Conservation (phyloP, 2,797 vertebrate species). For the Pachyuromys duprasi region DNA sequence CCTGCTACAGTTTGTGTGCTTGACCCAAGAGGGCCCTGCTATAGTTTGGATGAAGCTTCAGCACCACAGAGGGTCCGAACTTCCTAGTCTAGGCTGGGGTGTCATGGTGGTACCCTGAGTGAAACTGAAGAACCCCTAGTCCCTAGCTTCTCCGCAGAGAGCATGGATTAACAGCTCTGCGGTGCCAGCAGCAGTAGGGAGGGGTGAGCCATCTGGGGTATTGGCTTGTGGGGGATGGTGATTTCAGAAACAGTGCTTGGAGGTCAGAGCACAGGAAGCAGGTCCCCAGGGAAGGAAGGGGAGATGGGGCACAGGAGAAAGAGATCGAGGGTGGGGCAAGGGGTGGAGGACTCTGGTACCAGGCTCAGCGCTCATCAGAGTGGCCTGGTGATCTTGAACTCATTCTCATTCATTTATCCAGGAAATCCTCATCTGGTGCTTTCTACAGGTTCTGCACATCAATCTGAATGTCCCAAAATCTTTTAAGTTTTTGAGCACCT, state of each 20-base stretch:
- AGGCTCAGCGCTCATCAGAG: background rate
- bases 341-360: background rate
- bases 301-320: background rate
- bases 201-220: background rate
- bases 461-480: background rate
- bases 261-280: background rate
- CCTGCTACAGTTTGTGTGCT: background rate
- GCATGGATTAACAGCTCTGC: background rate
- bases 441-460: too few species aligned
- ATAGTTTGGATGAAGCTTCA: background rate
- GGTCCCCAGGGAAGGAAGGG: background rate
- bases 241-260: background rate
- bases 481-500: background rate
- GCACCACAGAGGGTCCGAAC: too few species aligned
- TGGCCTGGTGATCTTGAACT: background rate
- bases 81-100: background rate
- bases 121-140: background rate
- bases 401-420: background rate
- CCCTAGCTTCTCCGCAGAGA: background rate
- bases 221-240: background rate
- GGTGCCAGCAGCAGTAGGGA: background rate
- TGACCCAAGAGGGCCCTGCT: background rate
- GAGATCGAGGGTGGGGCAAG: background rate
- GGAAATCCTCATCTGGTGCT: background rate
- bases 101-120: too few species aligned